A percentile compares a stretch with the other conserved stretches of the same genome.
Evolutionary conservation across 2,113 vertebrate species (phyloP).

Genomic region (Platysternon megacephalum): DNA sequence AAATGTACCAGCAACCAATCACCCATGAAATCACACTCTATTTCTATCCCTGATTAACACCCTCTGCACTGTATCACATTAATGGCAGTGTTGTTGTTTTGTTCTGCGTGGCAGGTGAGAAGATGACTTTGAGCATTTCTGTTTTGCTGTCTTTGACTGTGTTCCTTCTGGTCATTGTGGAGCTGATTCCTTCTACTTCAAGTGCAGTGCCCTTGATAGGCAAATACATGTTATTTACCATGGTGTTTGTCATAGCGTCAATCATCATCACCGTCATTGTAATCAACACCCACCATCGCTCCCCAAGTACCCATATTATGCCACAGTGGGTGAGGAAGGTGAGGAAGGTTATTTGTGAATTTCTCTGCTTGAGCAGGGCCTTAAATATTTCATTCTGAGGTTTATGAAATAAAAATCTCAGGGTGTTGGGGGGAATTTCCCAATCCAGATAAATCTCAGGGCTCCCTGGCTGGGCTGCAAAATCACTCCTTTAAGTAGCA

Average conservation of each 20-base stretch:
- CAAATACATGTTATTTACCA: conserved; percentile 99
- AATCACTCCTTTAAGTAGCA: neutral
- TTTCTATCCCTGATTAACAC: neutral
- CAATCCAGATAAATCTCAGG: neutral
- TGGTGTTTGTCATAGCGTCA: conserved; percentile 96
- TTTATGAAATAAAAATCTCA: conserved; percentile 36
- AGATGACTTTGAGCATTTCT: conserved; percentile 98
- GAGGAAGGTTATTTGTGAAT: neutral
- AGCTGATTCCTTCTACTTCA: conserved; percentile 97
- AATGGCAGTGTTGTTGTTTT: neutral
- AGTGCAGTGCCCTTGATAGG: conserved; percentile 96
- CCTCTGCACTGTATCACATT: neutral
- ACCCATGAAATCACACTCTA: neutral
- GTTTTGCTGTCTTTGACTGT: conserved; percentile 96
- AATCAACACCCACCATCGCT: conserved; percentile 98
- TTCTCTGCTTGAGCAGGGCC: neutral
- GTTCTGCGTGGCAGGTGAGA: conserved; percentile 86
- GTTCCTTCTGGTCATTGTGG: conserved; percentile 97
- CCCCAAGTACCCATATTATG: conserved; percentile 97
- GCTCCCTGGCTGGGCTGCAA: neutral
- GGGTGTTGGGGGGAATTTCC: neutral
- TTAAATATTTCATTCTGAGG: neutral
- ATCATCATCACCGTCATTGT: conserved; percentile 98
- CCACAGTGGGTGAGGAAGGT: conserved; percentile 96
- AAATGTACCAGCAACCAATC: neutral